Evolutionary conservation across 1,140 invertebrate species (phyloP), one percentile per base, ranked within the genome.

Genomic region (Platyscapa corneri): DNA sequence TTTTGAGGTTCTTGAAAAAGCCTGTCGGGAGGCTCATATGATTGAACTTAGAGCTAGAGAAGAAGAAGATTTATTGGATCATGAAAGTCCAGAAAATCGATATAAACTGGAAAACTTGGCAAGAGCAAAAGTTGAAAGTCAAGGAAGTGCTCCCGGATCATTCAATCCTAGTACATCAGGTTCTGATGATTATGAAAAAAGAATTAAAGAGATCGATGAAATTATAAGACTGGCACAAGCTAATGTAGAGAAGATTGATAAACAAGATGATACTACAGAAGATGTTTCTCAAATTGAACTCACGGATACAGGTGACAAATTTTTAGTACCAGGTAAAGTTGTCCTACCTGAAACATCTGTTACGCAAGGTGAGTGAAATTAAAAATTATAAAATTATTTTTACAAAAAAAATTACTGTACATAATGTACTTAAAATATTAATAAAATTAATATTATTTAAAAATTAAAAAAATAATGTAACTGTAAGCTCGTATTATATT

Each of bases 1-100:
- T 92, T 99, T 99, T 92, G 98, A 99, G 95, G 96, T 96, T 0
- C 92, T 99, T 0, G 98, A 99, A 92, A 96, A 95, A 85, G 97
- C 98, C 37, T 97, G 98, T 90, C 95, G 96, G 60, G 96, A 97
- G 90, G 96, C 96, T 0, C 96, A 97, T 86, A 94, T 96, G 82
- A 96, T 97, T 72, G 97, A 98, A 93, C 94, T 97, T 39, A 95
- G 96, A 87, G 97, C 96, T 0, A 96, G 97, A 89, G 96, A 98
- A 91, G 97, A 98, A 91, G 97, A 98, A 87, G 96, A 96, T 74
- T 90, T 98, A 60, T 92, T 98, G 6, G 95, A 95, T 30, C 95
- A 96, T 91, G 95, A 96, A 88, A 96, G 95, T 87, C 95, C 95
- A 76, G 95, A 96, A 89, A 94, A 93, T 87, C 90, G 90, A 76